Conservation (phyloP, 2,888 invertebrate species). For the Ametastegia equiseti region DNA sequence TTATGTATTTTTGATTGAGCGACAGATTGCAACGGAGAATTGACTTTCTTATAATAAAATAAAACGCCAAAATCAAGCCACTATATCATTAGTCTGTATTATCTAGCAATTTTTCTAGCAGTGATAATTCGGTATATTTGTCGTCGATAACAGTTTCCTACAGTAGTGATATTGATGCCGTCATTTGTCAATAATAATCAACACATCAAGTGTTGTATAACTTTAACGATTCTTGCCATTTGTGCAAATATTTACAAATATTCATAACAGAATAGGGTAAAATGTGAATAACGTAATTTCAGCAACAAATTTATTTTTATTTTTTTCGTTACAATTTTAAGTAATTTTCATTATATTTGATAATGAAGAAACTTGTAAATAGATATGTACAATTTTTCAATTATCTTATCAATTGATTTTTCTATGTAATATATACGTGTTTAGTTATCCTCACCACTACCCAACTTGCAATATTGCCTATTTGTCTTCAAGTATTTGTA, state of each 20-base stretch:
- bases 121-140: background rate
- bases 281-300: background rate
- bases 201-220: background rate
- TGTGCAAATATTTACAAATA: background rate
- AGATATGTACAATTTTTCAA: constrained; percentile 21
- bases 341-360: background rate
- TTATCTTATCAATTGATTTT: background rate
- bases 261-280: background rate
- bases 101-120: constrained; percentile 4
- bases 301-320: background rate
- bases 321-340: constrained; percentile 11
- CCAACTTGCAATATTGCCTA: constrained; percentile 2
- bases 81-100: constrained; percentile 29
- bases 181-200: constrained; percentile 27
- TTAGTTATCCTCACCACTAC: too few relatives aligned
- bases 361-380: constrained; percentile 22
- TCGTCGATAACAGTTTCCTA: background rate
- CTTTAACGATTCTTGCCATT: constrained; percentile 41
- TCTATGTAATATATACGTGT: background rate
- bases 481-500: constrained; percentile 38
- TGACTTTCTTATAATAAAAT: background rate
- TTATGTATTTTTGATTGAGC: background rate
- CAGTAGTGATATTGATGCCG: constrained; percentile 21
- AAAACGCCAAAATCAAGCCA: constrained; percentile 37
- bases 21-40: constrained; percentile 23